Base-by-base conservation (phyloP, 2,888 invertebrate genomes). In the Cremastinae sp. region DNA sequence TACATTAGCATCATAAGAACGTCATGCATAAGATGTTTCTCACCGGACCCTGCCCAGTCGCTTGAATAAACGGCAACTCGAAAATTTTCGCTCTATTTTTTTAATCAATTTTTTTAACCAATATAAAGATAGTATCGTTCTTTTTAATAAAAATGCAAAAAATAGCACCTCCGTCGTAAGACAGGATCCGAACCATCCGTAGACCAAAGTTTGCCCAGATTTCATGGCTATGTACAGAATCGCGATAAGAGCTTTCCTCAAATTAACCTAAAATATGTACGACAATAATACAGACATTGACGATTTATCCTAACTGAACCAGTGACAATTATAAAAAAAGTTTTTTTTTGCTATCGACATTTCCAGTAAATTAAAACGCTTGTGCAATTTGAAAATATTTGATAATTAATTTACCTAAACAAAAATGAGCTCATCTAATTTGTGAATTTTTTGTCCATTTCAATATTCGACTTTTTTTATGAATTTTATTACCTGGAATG, bases 1-100 rank as follows among this genome's bases (percentile, higher is more conserved):
- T 69, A 69, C 8, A 64, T 39, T 7, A 78, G 18, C 64, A 75
- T 78, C 5, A 78, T 65, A 1, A 75, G 22, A 37, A 78, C 41
- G 1, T 59, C 58, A 9, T 64, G 45, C 53, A 58, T 72, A 1
- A 71, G 59, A 37, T 49, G n/a, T n/a, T 59, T 62, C 47, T 69
- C 43, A 18, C 58, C 65, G 4, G 55, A 69, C 10, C 14, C 75
- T 18, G 72, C 14, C 74, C 68, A 68, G 49, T 71, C 16, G 55
- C 59, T 53, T 22, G 41, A 59, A 20, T 71, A 74, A 18, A 68
- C 20, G 0, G 72, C 53, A 28, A 64, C 47, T 18, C 16, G 53
- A 35, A 70, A 65, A 4, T 55, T 55, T 12, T 78, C 75, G 56
- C 68, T 69, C 78, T 78, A 5, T 5, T 5, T 28, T 28, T 28